These are phyloP conservation scores for Octodonta nipae DNA, from an alignment of 2,888 invertebrate genomes.

Conservation along the genomic window DNA sequence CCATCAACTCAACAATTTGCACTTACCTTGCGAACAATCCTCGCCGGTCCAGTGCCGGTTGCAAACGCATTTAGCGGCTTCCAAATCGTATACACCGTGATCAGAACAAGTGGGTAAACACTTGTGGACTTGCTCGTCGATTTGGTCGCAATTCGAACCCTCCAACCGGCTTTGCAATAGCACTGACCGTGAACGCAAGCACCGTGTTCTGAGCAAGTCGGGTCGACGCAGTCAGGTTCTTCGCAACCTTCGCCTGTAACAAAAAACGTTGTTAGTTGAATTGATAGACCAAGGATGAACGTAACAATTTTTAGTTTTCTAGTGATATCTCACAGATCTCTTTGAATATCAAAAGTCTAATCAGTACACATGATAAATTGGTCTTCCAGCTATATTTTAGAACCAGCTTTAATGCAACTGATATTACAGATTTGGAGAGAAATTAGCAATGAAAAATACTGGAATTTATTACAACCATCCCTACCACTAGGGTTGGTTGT, in stretches of 20 bases:
- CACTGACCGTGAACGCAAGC: conserved; percentile 86
- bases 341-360: no score
- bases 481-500: no score
- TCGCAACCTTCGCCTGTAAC: conserved; percentile 63
- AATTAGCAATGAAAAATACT: no score
- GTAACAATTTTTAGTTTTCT: background rate
- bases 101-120: conserved; percentile 89
- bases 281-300: no score
- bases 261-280: no score
- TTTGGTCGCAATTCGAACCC: conserved; percentile 67
- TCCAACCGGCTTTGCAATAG: conserved; percentile 90
- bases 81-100: conserved; percentile 83
- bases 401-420: no score
- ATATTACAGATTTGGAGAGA: no score
- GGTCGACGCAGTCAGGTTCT: conserved; percentile 77
- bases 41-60: conserved; percentile 87
- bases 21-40: conserved; percentile 91
- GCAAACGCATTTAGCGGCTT: conserved; percentile 81
- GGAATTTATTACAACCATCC: no score
- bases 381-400: no score
- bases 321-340: no score
- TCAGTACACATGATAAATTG: no score
- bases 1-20: no score
- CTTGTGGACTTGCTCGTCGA: conserved; percentile 78
- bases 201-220: conserved; percentile 84